Conservation (phyloP, 1,140 invertebrate species). For the Diorhabda sublineata region DNA sequence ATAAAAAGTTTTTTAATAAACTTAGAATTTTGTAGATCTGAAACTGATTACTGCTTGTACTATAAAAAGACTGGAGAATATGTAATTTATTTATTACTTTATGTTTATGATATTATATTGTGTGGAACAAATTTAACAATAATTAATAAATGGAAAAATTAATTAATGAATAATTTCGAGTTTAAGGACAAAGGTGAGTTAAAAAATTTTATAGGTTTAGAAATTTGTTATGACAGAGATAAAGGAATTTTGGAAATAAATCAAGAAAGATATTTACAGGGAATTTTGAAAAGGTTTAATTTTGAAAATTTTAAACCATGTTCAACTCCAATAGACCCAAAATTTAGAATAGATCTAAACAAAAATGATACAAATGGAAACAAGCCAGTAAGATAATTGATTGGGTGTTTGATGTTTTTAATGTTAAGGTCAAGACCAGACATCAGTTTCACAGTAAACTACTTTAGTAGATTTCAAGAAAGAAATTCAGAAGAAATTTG, state of each 20-base stretch:
- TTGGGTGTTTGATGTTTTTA: conserved; percentile 13
- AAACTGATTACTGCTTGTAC: no score
- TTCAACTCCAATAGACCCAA: conserved; percentile 1
- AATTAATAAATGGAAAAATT: no score
- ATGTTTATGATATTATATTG: no score
- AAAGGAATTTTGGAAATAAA: conserved; percentile 6
- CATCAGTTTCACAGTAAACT: not conserved
- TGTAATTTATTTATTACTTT: no score
- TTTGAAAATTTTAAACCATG: not conserved
- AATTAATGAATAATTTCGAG: no score
- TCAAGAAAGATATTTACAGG: conserved; percentile 7
- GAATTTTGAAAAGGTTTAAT: no score
- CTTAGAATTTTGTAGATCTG: no score
- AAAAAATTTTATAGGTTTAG: no score
- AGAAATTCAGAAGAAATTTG: not conserved
- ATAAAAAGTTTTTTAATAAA: no score
- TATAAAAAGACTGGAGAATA: no score
- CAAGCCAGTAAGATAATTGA: conserved; percentile 1
- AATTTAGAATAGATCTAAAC: conserved; percentile 5
- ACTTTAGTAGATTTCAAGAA: not conserved
- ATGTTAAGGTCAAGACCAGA: not conserved
- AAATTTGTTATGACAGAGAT: conserved; percentile 14
- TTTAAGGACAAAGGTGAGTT: no score
- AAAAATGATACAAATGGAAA: not conserved
- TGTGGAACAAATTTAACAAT: no score